Base-by-base conservation (phyloP, 2,888 invertebrate species). In the Patella pellucida region DNA sequence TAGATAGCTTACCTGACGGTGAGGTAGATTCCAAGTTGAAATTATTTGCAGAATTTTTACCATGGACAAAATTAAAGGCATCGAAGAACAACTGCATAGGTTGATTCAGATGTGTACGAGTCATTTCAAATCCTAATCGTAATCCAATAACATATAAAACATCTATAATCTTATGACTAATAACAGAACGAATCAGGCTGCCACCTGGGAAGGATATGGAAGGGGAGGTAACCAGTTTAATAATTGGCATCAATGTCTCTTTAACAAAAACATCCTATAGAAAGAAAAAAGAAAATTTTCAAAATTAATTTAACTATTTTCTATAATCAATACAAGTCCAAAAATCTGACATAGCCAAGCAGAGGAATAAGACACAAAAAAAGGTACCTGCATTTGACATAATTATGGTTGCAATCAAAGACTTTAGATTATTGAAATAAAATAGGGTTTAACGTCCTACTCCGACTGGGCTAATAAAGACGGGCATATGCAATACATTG, bases 191-290 rank as follows among this genome's bases (percentile, higher is more conserved):
- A 0, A 96, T 95, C 50, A 92, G 89, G 71, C 93, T 93, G 0
- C 97, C 97, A 86, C 94, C 95, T 0, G 97, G 97, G 92, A 97
- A 98, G 14, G 94, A 92, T 80, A 95, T 93, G 77, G 95, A 94
- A 0, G 94, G 94, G 0, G 97, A 96, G 3, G 96, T 95, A 2
- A 97, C 92, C 56, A 98, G 92, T 2, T 95, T 93, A 2, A 97
- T 93, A 0, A 95, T 94, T 16, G 97, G 97, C 87, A 95, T 94
- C 1, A 99, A 91, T 70, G 98, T 95, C 31, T 94, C 94, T 86
- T 95, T 95, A 27, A 98, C 93, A 77, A 98, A 94, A 0, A 94
- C 94, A 87, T 98, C 97, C 95, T 97, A 92, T 54, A 92, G 76
- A 67, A 69, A 56, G 68, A 67, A 69, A 31, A 31, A 56, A 9